phyloP scores from a whole-genome alignment of 1,140 invertebrate genomes.

The Pseudomyrmex dendroicus region DNA sequence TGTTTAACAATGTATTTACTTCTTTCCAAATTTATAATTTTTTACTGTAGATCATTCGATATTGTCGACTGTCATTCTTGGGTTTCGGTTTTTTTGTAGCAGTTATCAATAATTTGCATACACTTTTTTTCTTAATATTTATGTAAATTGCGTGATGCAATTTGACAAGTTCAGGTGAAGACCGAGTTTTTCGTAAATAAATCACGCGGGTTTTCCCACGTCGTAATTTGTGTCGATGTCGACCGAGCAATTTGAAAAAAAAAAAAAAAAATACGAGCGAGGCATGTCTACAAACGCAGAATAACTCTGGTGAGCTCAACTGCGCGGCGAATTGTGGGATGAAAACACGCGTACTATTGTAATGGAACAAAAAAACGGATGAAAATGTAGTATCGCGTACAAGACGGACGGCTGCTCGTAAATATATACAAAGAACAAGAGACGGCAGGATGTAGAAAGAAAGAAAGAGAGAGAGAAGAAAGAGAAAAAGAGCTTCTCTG shows the following conservation, averaged over 20 bases:
- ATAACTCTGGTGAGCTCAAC: not conserved
- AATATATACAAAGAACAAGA: too few relatives aligned
- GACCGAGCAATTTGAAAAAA: not conserved
- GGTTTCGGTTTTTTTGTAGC: too few relatives aligned
- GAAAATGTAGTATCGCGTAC: slow-evolving; percentile 8
- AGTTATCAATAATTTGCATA: not conserved
- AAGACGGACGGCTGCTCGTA: slow-evolving; percentile 9
- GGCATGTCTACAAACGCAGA: not conserved
- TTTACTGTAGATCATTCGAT: too few relatives aligned
- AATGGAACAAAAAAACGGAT: slow-evolving; percentile 10
- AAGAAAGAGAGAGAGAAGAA: not conserved
- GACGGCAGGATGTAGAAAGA: not conserved
- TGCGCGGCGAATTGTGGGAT: not conserved
- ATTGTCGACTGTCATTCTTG: too few relatives aligned
- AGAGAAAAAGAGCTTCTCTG: not conserved
- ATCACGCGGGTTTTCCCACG: not conserved
- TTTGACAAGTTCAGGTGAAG: not conserved
- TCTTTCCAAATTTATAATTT: too few relatives aligned
- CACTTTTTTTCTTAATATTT: not conserved
- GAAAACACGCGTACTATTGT: slow-evolving; percentile 18
- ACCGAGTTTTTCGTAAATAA: not conserved
- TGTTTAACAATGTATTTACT: not conserved
- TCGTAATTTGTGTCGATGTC: not conserved
- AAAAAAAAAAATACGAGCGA: not conserved
- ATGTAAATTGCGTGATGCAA: not conserved